phyloP scores from a whole-genome alignment of 2,113 vertebrate genomes.

The Telmatochromis sp. region DNA sequence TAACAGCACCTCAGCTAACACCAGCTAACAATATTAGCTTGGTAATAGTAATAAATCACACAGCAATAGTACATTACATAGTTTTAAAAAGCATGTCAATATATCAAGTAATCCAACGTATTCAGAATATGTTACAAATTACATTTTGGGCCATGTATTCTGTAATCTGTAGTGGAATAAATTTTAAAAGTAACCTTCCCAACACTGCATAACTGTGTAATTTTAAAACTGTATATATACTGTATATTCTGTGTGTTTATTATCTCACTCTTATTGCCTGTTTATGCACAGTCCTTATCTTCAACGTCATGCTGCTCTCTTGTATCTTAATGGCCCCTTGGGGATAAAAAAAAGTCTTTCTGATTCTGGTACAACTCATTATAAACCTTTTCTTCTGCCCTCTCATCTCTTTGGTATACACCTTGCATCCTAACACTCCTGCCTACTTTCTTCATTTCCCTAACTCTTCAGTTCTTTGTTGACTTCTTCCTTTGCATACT shows the following conservation, averaged over 20 bases:
- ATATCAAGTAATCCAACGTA: background rate
- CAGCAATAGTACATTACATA: background rate
- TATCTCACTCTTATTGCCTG: background rate
- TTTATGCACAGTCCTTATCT: background rate
- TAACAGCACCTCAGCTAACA: background rate
- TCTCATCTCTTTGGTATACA: background rate
- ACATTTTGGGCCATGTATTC: background rate
- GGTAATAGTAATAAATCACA: background rate
- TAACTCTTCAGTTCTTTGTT: background rate
- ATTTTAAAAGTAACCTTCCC: background rate
- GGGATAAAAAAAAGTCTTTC: background rate
- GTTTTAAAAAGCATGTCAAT: accelerated
- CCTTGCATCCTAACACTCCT: background rate
- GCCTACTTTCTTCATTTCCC: background rate
- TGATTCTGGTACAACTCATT: background rate
- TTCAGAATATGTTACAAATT: background rate
- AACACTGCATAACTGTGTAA: background rate
- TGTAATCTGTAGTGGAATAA: background rate
- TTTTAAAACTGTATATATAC: background rate
- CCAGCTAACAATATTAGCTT: background rate
- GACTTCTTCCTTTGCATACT: background rate
- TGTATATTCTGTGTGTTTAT: background rate
- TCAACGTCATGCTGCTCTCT: background rate
- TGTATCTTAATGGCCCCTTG: background rate
- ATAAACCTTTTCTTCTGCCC: background rate